Base-by-base conservation (phyloP, 2,113 vertebrate genomes). In the Arvicanthis niloticus region DNA sequence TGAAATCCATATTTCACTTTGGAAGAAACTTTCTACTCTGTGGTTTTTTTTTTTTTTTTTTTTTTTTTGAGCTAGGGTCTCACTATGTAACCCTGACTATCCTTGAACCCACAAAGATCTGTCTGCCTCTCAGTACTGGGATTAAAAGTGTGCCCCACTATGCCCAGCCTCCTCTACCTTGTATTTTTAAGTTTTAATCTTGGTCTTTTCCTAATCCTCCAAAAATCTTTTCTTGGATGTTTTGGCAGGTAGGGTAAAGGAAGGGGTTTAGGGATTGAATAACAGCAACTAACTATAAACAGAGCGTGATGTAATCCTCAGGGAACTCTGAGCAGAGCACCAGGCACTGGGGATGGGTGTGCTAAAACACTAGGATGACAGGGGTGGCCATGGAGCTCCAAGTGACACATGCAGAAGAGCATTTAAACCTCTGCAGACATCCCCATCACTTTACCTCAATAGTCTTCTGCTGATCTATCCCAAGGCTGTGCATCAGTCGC, bases 381-480 rank as follows among this genome's bases (percentile, higher is more conserved):
- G 88, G 56, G 60, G 24, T 58, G 42, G 48, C 56, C 7, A 15
- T 26, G 56, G 81, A 90, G 65, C 62, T 73, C 16, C 73, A 75
- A 26, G 60, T 37, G 40, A 9, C 2, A 51, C 78, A 89, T 31
- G 22, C 62, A 53, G n/a, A 8, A n/a, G 26, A 94, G 73, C 29
- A 21, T n/a, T 91, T 56, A 67, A 19, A 56, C 5, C 51, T 72
- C 92, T 96, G n/a, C 1, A 42, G 67, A 7, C 80, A 81, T 53
- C 40, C 67, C 10, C 12, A 11, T 5, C 48, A 0, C 17, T 96
- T 99, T 98, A 99, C 99, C 99, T 99, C 99, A 68, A 99, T 95
- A 0, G 99, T 99, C 98, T 99, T 99, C 98, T 99, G 99, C 93
- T 99, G 99, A 98, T 99, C 99, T 84, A 99, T 99, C 94, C 99